These are phyloP conservation scores for Takifugu rubripes DNA, from an alignment of 2,797 vertebrate species.

Conservation along the genomic window DNA sequence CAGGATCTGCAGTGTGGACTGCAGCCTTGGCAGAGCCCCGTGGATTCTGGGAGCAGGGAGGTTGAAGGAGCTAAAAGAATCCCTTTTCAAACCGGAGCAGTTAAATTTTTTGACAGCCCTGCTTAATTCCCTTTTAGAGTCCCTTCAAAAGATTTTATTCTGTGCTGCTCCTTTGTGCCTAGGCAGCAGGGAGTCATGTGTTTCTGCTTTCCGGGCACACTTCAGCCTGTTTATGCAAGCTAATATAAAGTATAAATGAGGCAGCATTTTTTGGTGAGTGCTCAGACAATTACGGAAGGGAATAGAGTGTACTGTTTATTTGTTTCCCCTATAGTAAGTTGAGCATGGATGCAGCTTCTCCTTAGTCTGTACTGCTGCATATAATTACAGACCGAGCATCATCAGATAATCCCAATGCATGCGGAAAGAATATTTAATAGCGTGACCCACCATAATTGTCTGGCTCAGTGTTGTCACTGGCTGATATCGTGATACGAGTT, in stretches of 20 bases:
- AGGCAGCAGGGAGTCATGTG: conserved; percentile 47
- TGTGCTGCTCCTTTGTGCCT: conserved; percentile 57
- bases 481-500: too few species aligned
- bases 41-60: conserved; percentile 44
- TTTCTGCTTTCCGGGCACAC: conserved; percentile 59
- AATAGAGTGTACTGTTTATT: conserved; percentile 56
- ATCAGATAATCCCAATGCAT: not conserved
- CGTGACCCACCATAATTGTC: too few species aligned
- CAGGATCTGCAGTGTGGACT: conserved; percentile 55
- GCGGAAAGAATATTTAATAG: too few species aligned
- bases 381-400: conserved; percentile 31
- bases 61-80: conserved; percentile 57
- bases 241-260: conserved; percentile 69
- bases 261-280: conserved; percentile 41
- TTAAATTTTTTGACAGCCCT: conserved; percentile 69
- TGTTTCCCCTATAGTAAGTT: conserved; percentile 48
- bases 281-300: conserved; percentile 44
- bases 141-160: conserved; percentile 63
- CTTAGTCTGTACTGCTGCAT: conserved; percentile 26
- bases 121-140: conserved; percentile 70
- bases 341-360: conserved; percentile 31
- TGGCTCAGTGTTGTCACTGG: too few species aligned
- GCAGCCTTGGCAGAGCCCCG: conserved; percentile 51
- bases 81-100: conserved; percentile 57
- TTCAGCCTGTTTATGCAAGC: conserved; percentile 61